Percentiles rank a stretch among this genome's conserved stretches.
These are phyloP conservation scores for Drosophila orena DNA, from an alignment of 1,140 invertebrate genomes.

Conservation along the genomic window DNA sequence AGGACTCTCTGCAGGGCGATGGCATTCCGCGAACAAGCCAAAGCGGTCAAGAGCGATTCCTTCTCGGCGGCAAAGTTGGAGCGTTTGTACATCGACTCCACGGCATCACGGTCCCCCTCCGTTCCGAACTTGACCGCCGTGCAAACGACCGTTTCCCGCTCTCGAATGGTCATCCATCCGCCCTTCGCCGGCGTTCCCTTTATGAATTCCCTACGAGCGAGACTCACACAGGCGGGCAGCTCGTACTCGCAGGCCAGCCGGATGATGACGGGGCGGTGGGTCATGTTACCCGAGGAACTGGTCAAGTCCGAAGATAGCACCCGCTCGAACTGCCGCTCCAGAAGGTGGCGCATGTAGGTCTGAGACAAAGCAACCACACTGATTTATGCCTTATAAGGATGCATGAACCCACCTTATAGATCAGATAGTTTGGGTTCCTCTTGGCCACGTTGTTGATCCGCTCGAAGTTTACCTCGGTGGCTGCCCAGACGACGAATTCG, in stretches of 20 bases:
- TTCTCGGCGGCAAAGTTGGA: slow-evolving; percentile 12
- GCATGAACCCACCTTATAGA: slow-evolving; percentile 6
- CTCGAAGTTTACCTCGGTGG: slow-evolving; percentile 2
- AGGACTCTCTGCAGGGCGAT: not conserved
- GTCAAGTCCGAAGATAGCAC: not conserved
- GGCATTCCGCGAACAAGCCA: slow-evolving; percentile 12
- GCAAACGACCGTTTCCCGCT: slow-evolving; percentile 13
- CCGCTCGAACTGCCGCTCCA: not conserved
- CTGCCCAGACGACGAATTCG: slow-evolving; percentile 7
- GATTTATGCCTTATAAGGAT: no score
- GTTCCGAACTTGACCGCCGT: slow-evolving; percentile 12
- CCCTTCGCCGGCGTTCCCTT: not conserved
- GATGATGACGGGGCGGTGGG: slow-evolving; percentile 7
- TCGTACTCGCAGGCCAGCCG: slow-evolving; percentile 12
- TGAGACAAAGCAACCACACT: not conserved
- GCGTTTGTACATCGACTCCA: slow-evolving; percentile 1
- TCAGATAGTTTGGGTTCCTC: not conserved
- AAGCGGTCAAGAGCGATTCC: slow-evolving; percentile 3
- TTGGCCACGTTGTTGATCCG: slow-evolving; percentile 15
- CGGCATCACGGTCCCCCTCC: not conserved
- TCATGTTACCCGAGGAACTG: not conserved
- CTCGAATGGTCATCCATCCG: slow-evolving; percentile 13
- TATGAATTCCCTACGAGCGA: slow-evolving; percentile 1
- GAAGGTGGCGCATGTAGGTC: slow-evolving; percentile 6
- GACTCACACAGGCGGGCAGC: slow-evolving; percentile 9